phyloP scores from a whole-genome alignment of 2,888 invertebrate genomes.

The Drosophila atroscutellata region DNA sequence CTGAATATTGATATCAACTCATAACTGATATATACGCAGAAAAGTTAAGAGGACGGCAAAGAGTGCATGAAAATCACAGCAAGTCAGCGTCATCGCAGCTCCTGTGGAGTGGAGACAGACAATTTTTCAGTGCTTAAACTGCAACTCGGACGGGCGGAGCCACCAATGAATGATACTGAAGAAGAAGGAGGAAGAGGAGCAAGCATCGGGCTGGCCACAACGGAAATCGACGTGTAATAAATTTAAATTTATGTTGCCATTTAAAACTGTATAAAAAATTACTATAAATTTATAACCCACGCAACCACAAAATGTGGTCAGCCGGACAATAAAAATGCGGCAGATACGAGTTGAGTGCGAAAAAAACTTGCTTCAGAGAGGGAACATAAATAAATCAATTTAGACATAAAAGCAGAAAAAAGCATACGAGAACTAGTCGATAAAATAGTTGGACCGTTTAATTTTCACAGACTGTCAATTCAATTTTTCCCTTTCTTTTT shows the following conservation, averaged over 20 bases:
- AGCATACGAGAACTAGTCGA: conserved; percentile 32
- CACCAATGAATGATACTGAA: neutral
- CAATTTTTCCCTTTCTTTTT: conserved; percentile 31
- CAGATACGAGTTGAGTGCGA: conserved; percentile 34
- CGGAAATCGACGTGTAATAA: conserved; percentile 74
- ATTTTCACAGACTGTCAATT: conserved; percentile 72
- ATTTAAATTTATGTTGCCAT: conserved; percentile 77
- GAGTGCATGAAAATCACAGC: conserved; percentile 38
- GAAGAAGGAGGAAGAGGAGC: neutral
- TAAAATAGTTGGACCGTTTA: conserved; percentile 59
- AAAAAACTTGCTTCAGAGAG: conserved; percentile 19
- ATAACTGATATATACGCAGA: conserved; percentile 2
- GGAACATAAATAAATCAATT: conserved; percentile 71
- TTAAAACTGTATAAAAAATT: conserved; percentile 71
- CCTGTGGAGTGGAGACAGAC: conserved; percentile 20
- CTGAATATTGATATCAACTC: conserved; percentile 1
- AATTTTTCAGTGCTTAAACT: conserved; percentile 14
- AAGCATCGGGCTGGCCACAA: conserved; percentile 34
- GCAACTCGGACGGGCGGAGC: neutral
- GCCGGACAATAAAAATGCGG: conserved; percentile 66
- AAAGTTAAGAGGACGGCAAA: conserved; percentile 26
- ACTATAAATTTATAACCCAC: conserved; percentile 72
- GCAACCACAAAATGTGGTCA: conserved; percentile 70
- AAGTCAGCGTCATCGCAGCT: conserved; percentile 18
- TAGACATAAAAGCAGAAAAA: conserved; percentile 54